Evolutionary conservation across 2,797 vertebrate genomes (phyloP), one percentile per base, ranked within the genome.

Genomic region (Sebastes hopkinsi): DNA sequence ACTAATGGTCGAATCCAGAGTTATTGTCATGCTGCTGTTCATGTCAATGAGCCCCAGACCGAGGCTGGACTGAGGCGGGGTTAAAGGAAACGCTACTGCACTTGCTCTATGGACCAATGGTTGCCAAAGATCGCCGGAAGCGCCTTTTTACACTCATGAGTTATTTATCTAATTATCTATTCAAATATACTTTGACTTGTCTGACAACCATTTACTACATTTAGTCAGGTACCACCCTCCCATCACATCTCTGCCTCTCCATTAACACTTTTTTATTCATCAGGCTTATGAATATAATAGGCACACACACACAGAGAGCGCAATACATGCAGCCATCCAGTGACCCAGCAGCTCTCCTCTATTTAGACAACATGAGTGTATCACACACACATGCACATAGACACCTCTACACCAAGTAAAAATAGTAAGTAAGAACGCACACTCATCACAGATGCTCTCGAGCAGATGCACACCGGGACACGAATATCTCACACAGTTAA

Each of bases 401-500:
- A 75, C 70, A 70, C 74, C 13, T 36, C 18, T 23, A 50, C 10
- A 23, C 65, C 4, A 16, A 56, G 50, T 80, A 71, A 80, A 71
- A 79, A 84, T 74, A 77, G 56, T 54, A 52, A 58, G 50, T 60
- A 77, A 58, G 67, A 58, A 68, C 25, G 71, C 73, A 72, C 70
- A 56, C 30, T 74, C 61, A 58, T 52, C 52, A 61, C 66, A 67
- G 66, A 20, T 1, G 1, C 22, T 58, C 64, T 70, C 38, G 72
- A 60, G 52, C 59, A 80, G 67, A 75, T 72, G 67, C 72, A 87
- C 80, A 81, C 66, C 22, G 22, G 38, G 72, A 54, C 50, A 54
- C 50, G 20, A n/a, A 50, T 50, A 50, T 50, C 18, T 50, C 46
- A 50, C 46, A 34, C 36, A 36, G 64, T 69, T 91, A 90, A 93